phyloP scores from a whole-genome alignment of 2,113 vertebrate species.

The Ursus arctos region DNA sequence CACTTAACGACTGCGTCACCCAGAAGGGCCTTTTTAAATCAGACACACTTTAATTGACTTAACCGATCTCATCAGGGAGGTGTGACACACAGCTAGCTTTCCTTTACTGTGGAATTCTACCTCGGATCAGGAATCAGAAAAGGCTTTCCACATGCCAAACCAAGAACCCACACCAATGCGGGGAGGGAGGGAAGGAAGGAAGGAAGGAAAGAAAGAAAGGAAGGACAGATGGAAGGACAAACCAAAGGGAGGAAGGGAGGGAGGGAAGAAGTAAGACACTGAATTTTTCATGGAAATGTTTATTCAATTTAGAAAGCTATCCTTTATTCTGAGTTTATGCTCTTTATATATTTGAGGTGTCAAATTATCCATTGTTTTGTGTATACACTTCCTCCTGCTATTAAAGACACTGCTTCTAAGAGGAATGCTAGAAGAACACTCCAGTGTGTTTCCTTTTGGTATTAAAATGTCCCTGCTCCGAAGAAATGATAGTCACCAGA shows the following conservation, averaged over 20 bases:
- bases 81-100: neutral
- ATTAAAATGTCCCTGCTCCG: neutral
- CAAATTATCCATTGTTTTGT: neutral
- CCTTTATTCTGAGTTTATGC: neutral
- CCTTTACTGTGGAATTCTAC: neutral
- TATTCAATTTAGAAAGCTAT: slow-evolving; percentile 32
- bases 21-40: neutral
- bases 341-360: neutral
- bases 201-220: neutral
- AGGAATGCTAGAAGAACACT: neutral
- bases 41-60: neutral
- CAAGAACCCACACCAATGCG: neutral
- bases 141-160: neutral
- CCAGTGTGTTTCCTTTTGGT: neutral
- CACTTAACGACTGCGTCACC: no score
- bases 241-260: rapidly evolving
- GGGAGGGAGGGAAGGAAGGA: neutral
- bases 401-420: neutral
- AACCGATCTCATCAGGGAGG: neutral
- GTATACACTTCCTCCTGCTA: neutral
- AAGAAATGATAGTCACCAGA: neutral
- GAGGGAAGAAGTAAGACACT: neutral
- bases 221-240: rapidly evolving
- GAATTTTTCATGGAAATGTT: neutral
- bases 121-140: neutral